Evolutionary conservation across 30 jellyfish, hydroid and myxozoan species (phyloP).

Genomic region (Aurelia sp.): DNA sequence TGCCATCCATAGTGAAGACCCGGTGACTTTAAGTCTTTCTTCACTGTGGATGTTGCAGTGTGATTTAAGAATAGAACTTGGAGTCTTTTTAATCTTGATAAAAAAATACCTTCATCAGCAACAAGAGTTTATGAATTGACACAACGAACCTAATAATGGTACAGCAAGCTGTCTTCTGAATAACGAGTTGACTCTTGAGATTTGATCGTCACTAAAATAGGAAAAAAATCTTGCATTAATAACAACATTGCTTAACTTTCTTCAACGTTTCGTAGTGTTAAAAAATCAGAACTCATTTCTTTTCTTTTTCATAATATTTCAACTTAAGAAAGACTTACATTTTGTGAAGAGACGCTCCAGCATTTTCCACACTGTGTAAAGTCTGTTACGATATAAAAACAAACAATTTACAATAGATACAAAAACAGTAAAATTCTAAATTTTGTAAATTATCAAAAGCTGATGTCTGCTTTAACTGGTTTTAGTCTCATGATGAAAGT

Average conservation of each 20-base stretch:
- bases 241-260: no score
- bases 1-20: no score
- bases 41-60: no score
- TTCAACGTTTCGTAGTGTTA: no score
- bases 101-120: no score
- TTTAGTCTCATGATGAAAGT: no score
- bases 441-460: neutral
- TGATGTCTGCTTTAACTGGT: neutral
- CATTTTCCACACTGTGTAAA: constrained; percentile 6
- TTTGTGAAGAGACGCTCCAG: neutral
- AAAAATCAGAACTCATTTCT: no score
- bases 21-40: no score
- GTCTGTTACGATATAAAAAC: constrained; percentile 5
- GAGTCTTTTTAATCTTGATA: no score
- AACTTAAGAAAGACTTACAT: constrained; percentile 7
- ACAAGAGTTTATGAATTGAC: neutral
- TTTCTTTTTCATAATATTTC: no score
- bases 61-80: no score
- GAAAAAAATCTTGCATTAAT: neutral
- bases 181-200: constrained; percentile 65
- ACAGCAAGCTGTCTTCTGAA: constrained; percentile 88
- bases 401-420: neutral
- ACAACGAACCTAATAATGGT: constrained; percentile 82
- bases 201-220: constrained; percentile 79
- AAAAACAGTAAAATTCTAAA: neutral